Base-by-base conservation (phyloP, 2,797 vertebrate genomes). In the Coccyzus lansbergi region DNA sequence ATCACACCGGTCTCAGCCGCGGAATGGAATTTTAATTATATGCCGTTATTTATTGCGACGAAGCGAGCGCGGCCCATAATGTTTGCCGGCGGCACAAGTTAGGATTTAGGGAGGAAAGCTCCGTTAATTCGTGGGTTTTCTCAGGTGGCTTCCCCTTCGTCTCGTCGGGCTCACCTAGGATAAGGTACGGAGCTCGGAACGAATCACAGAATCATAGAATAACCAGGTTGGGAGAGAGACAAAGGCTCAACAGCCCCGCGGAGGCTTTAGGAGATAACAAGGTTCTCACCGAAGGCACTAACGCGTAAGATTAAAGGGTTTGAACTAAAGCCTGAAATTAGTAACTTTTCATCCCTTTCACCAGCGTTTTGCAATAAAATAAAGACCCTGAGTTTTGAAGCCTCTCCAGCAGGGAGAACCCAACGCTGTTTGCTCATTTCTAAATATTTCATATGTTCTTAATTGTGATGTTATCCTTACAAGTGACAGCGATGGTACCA, bases 1-100 rank as follows among this genome's bases (percentile, higher is more conserved):
- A 96, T 98, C 97, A 97, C 97, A 84, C 92, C 70, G 80, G 60
- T 97, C 64, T 86, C 95, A 64, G 86, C 44, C 71, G 91, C 84
- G 55, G 94, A 95, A 85, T 90, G 94, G 95, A 96, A 97, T 97
- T 97, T 97, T 97, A 98, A 98, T 97, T 88, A 95, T 87, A 65
- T 62, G 67, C 91, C 96, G 55, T 97, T 97, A 97, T 97, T 97
- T 97, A 97, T 88, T 62, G 94, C 71, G 20, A 36, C 19, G 52
- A 38, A 93, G 91, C 4, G 78, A 96, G 95, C 5, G 3, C 38
- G 14, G 82, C 90, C 83, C 58, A 1, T 56, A 22, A 62, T 21
- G 31, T 93, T 94, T 96, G 95, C 96, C 81, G 62, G 42, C 76
- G 81, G 78, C 44, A 58, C 51, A 2, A 52, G 96, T 44, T 31